A percentile compares a stretch with the other conserved stretches of the same genome.
Conservation (phyloP, 1,140 invertebrate species). For the Megalopta genalis region DNA sequence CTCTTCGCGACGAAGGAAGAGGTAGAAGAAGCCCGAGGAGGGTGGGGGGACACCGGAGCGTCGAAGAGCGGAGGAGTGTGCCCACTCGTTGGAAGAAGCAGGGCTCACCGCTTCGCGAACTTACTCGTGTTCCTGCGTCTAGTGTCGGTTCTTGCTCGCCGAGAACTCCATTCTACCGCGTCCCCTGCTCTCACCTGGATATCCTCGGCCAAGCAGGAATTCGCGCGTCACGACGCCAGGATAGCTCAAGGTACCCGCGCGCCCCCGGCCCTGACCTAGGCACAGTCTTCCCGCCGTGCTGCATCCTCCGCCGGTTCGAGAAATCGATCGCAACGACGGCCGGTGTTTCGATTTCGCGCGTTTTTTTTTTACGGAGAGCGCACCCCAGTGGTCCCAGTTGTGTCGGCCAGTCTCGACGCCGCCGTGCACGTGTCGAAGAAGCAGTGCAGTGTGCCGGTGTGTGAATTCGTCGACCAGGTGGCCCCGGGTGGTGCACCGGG, state of each 20-base stretch:
- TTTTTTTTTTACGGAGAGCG: no score
- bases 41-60: neutral
- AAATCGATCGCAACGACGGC: no score
- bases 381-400: no score
- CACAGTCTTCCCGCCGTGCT: no score
- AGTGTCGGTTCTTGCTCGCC: slow-evolving; percentile 36
- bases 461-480: neutral
- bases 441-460: neutral
- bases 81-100: slow-evolving; percentile 45
- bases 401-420: no score
- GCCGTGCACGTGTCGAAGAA: neutral
- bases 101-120: slow-evolving; percentile 45
- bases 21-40: slow-evolving; percentile 31
- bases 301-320: no score
- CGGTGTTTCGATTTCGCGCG: no score
- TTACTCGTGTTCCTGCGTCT: slow-evolving; percentile 51
- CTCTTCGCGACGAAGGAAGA: slow-evolving; percentile 52
- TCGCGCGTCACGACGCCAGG: neutral
- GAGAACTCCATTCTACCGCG: slow-evolving; percentile 17
- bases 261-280: neutral
- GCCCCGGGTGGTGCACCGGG: no score
- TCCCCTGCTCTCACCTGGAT: neutral
- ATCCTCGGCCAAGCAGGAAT: slow-evolving; percentile 1
- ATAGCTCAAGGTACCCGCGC: slow-evolving; percentile 28
- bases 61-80: slow-evolving; percentile 5